phyloP scores from a whole-genome alignment of 2,113 vertebrate species.

The Scomber colias region DNA sequence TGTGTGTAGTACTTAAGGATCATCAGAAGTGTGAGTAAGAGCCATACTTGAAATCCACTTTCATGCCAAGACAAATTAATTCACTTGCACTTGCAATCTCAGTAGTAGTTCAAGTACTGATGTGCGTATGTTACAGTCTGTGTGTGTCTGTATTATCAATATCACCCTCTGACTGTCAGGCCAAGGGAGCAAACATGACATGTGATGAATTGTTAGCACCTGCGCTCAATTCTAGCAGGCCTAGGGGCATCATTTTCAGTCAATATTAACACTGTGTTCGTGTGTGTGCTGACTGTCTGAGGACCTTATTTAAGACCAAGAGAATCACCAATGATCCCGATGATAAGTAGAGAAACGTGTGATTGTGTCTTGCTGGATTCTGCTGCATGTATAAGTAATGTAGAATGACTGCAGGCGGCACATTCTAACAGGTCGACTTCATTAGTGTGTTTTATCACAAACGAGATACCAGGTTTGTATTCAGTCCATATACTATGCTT shows the following conservation, averaged over 20 bases:
- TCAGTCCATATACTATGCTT: neutral
- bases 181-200: conserved; percentile 50
- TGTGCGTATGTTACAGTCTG: neutral
- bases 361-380: neutral
- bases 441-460: neutral
- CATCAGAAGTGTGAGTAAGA: neutral
- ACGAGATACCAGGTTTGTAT: neutral
- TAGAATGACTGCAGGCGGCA: conserved; percentile 6
- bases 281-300: conserved; percentile 3
- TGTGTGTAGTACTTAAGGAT: too few relatives aligned
- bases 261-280: conserved; percentile 49
- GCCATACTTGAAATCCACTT: neutral
- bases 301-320: conserved; percentile 24
- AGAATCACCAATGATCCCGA: conserved; percentile 18
- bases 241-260: conserved; percentile 57
- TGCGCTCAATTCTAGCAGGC: conserved; percentile 36
- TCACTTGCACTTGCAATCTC: neutral
- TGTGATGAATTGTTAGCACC: conserved; percentile 65
- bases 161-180: conserved; percentile 37
- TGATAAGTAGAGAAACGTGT: neutral
- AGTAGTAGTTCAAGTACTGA: neutral
- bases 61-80: neutral
- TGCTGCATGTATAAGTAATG: conserved; percentile 14
- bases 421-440: neutral
- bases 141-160: conserved; percentile 17